These are phyloP conservation scores for Eudyptes chrysolophus DNA, from an alignment of 2,113 vertebrate species.

Conservation along the genomic window DNA sequence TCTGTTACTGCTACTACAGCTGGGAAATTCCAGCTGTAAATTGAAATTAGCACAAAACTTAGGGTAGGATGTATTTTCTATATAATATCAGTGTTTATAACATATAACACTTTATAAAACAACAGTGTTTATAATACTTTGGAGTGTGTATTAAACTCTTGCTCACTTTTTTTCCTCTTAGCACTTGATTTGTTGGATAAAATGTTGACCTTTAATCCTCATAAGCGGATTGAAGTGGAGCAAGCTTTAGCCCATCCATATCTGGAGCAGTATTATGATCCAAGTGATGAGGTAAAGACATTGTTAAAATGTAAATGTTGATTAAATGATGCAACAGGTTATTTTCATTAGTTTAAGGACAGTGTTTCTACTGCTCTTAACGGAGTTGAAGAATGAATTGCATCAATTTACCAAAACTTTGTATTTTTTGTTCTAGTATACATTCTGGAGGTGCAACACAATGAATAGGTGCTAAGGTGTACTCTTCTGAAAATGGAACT, in stretches of 20 bases:
- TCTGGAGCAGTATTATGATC: constrained; percentile 98
- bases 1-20: neutral
- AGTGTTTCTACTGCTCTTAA: neutral
- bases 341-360: neutral
- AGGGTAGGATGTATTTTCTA: neutral
- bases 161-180: constrained; percentile 63
- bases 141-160: neutral
- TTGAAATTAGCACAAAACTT: neutral
- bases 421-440: neutral
- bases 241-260: constrained; percentile 96
- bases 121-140: neutral
- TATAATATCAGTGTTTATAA: neutral
- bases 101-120: too few relatives aligned
- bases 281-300: constrained; percentile 92
- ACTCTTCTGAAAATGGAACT: neutral
- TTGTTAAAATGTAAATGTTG: neutral
- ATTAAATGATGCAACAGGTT: neutral
- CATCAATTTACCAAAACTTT: neutral
- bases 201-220: constrained; percentile 99
- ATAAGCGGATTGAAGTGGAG: constrained; percentile 98
- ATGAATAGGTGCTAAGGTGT: neutral
- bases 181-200: constrained; percentile 98
- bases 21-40: neutral
- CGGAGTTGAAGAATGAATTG: neutral
- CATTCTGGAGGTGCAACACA: neutral